phyloP scores from a whole-genome alignment of 1,140 invertebrate genomes.

The Bilobella aurantiaca region DNA sequence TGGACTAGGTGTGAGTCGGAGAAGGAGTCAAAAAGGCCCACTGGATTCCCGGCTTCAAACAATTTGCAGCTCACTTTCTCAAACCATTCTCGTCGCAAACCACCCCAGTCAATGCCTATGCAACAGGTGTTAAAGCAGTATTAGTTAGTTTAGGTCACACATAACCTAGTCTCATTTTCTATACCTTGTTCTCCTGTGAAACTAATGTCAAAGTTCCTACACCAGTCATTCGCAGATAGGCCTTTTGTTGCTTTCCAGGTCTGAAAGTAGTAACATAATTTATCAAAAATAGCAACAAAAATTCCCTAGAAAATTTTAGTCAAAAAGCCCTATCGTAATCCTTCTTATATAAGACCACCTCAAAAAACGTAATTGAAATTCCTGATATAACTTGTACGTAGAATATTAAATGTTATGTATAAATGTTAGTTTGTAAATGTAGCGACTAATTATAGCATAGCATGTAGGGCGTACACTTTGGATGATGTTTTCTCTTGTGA shows the following conservation, averaged over 20 bases:
- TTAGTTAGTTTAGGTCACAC: slow-evolving; percentile 10
- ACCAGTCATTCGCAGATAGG: slow-evolving; percentile 75
- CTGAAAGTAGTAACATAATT: slow-evolving; percentile 35
- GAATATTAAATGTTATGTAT: no score
- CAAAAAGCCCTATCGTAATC: no score
- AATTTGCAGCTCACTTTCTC: slow-evolving; percentile 73
- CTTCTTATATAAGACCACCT: no score
- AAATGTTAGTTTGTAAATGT: no score
- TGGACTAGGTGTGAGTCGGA: slow-evolving; percentile 79
- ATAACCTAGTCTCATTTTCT: background rate
- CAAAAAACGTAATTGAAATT: no score
- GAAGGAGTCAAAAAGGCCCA: slow-evolving; percentile 69
- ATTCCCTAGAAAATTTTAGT: no score
- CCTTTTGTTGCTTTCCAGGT: slow-evolving; percentile 63
- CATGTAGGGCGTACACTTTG: no score
- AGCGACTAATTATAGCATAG: no score
- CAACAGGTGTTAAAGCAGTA: slow-evolving; percentile 6
- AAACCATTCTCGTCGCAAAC: slow-evolving; percentile 85
- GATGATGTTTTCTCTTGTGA: slow-evolving; percentile 31
- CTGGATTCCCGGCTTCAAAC: slow-evolving; percentile 63
- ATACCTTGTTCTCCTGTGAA: slow-evolving; percentile 82
- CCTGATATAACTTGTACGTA: no score
- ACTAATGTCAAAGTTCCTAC: slow-evolving; percentile 80
- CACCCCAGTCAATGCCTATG: slow-evolving; percentile 83
- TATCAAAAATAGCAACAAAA: background rate